Evolutionary conservation across 2,113 vertebrate species (phyloP).

Genomic region (Brachionichthys hirsutus): DNA sequence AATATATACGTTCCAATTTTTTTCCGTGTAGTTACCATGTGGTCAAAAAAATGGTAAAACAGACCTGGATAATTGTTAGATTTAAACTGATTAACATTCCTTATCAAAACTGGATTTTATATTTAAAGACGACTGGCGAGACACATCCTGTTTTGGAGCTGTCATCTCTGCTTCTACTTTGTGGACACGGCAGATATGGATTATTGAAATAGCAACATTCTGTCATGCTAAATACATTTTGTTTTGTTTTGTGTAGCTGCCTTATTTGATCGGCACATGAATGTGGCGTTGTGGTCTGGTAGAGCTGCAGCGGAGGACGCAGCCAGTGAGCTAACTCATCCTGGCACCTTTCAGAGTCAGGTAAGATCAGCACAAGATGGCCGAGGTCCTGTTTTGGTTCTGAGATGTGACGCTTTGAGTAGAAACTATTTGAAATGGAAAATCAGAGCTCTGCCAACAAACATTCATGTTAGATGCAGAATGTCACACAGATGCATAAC

Average conservation of each 20-base stretch:
- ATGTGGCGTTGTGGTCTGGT: constrained; percentile 56
- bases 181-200: not conserved
- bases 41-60: no score
- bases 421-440: not conserved
- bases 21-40: no score
- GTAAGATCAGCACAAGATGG: constrained; percentile 10
- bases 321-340: not conserved
- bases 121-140: no score
- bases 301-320: constrained; percentile 8
- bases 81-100: no score
- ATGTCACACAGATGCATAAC: no score
- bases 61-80: no score
- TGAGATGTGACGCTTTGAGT: not conserved
- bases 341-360: constrained; percentile 34
- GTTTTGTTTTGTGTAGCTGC: constrained; percentile 34
- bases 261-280: constrained; percentile 52
- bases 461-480: not conserved
- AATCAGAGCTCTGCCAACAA: not conserved
- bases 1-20: no score
- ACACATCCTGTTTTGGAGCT: not conserved
- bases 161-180: not conserved
- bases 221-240: not conserved
- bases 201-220: not conserved
- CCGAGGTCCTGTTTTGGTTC: not conserved
- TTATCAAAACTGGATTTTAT: no score